Evolutionary conservation across 2,888 invertebrate genomes (phyloP).

Genomic region (Caenorhabditis plicata): DNA sequence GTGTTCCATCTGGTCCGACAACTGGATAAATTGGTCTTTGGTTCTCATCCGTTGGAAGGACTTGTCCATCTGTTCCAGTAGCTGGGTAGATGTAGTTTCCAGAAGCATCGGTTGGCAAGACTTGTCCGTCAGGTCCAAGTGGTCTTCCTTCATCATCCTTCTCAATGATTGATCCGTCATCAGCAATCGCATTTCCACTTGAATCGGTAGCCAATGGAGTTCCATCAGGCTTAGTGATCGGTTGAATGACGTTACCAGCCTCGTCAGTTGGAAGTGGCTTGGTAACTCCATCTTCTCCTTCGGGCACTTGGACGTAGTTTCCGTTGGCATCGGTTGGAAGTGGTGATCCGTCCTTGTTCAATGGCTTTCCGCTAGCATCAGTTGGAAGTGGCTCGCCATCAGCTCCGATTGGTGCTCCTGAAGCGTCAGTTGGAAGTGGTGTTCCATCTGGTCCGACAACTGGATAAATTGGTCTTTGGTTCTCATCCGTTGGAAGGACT

Average conservation of each 20-base stretch:
- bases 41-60: constrained; percentile 25
- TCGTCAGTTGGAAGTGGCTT: constrained; percentile 22
- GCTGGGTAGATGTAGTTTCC: constrained; percentile 31
- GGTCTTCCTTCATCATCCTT: constrained; percentile 38
- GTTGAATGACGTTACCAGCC: constrained; percentile 19
- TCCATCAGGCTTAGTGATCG: constrained; percentile 20
- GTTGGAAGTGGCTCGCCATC: constrained; percentile 34
- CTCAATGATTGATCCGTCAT: constrained; percentile 22
- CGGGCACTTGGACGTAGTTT: constrained; percentile 11
- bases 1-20: constrained; percentile 15
- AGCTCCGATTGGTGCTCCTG: constrained; percentile 13
- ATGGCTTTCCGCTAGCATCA: constrained; percentile 16
- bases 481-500: constrained; percentile 15
- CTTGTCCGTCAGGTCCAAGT: constrained; percentile 18
- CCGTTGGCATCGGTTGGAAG: constrained; percentile 40
- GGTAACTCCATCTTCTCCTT: constrained; percentile 3
- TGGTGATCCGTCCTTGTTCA: constrained; percentile 29
- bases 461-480: constrained; percentile 10
- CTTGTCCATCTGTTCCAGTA: constrained; percentile 30
- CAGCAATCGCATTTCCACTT: constrained; percentile 15
- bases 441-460: constrained; percentile 24
- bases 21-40: constrained; percentile 17
- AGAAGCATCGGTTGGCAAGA: constrained; percentile 30
- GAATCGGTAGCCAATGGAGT: constrained; percentile 22
- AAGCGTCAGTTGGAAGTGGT: constrained; percentile 23